Conservation (phyloP, 2,113 vertebrate genomes). For the Pelodiscus sinensis region DNA sequence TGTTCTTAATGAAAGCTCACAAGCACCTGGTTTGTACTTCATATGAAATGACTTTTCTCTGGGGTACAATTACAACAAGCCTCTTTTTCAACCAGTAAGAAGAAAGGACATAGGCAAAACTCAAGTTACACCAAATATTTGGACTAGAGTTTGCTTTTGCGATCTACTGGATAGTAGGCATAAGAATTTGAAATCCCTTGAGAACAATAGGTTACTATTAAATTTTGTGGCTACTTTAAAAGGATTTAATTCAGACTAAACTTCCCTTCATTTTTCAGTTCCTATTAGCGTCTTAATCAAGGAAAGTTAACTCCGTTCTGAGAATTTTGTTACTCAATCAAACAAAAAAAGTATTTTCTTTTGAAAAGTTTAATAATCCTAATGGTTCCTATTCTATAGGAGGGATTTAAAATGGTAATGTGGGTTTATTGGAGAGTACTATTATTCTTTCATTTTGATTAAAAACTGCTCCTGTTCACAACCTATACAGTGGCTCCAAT, state of each 20-base stretch:
- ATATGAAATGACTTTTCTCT: conserved; percentile 74
- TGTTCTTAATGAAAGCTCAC: conserved; percentile 71
- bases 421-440: conserved; percentile 37
- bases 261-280: conserved; percentile 73
- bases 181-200: conserved; percentile 72
- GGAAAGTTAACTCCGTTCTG: conserved; percentile 43
- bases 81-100: conserved; percentile 54
- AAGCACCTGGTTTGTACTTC: conserved; percentile 74
- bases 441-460: conserved; percentile 53
- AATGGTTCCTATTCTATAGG: conserved; percentile 54
- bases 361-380: conserved; percentile 60
- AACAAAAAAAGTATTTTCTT: conserved; percentile 41
- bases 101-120: conserved; percentile 76
- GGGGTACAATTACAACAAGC: conserved; percentile 75
- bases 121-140: conserved; percentile 83
- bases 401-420: conserved; percentile 56
- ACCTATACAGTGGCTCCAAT: background rate
- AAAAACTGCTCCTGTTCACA: conserved; percentile 14
- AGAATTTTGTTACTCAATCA: conserved; percentile 44
- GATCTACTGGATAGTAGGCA: conserved; percentile 74
- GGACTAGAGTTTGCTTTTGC: conserved; percentile 75
- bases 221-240: conserved; percentile 71
- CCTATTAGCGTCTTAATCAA: conserved; percentile 49
- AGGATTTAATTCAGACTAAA: conserved; percentile 71
- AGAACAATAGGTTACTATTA: conserved; percentile 69